These are phyloP conservation scores for Rhagonycha lutea DNA, from an alignment of 2,888 invertebrate genomes.

Conservation along the genomic window DNA sequence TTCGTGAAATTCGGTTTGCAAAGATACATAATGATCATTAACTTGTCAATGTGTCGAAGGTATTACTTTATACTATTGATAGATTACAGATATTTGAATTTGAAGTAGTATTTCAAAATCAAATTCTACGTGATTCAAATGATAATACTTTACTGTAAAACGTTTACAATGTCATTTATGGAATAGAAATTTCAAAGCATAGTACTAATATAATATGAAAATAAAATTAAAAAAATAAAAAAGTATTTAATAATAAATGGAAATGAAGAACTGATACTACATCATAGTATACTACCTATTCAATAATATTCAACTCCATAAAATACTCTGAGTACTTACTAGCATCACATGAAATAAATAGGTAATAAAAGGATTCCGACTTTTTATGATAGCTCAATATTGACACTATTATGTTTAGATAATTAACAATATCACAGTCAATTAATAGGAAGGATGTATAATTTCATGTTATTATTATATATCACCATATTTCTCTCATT, in stretches of 20 bases:
- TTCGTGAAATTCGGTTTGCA: too few relatives aligned
- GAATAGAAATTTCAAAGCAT: too few relatives aligned
- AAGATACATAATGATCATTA: too few relatives aligned
- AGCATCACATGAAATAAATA: not conserved
- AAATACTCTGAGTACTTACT: not conserved
- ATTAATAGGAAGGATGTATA: constrained; percentile 26
- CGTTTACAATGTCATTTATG: too few relatives aligned
- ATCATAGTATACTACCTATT: not conserved
- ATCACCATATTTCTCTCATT: constrained; percentile 24
- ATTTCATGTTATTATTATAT: constrained; percentile 25
- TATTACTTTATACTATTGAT: too few relatives aligned
- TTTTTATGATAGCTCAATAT: not conserved
- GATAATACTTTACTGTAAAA: too few relatives aligned
- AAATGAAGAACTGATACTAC: not conserved
- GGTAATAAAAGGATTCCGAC: not conserved
- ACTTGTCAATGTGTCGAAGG: too few relatives aligned
- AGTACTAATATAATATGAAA: too few relatives aligned
- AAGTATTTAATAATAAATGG: not conserved
- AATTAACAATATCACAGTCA: constrained; percentile 20
- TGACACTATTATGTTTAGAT: constrained; percentile 13
- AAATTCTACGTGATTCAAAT: too few relatives aligned
- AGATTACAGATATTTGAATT: too few relatives aligned
- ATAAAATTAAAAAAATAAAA: too few relatives aligned
- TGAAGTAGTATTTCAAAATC: too few relatives aligned
- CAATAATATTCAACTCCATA: not conserved